Evolutionary conservation across 1,140 invertebrate genomes (phyloP).

Genomic region (Anagrus nilaparvatae): DNA sequence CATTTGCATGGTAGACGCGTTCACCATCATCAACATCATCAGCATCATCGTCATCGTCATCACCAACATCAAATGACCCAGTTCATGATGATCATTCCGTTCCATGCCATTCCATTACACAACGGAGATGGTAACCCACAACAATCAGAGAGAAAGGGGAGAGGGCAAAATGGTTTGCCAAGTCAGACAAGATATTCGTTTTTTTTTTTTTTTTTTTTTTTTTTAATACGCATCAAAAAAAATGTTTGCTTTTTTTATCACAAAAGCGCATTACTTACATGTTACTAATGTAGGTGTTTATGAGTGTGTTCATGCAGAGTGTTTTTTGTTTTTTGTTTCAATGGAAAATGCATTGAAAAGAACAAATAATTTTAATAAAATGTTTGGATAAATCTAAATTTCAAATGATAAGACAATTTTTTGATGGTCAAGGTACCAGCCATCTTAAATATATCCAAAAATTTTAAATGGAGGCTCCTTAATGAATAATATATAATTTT

Average conservation of each 20-base stretch:
- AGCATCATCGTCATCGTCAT: conserved; percentile 14
- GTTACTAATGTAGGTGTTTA: neutral
- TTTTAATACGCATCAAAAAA: conserved; percentile 19
- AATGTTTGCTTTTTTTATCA: conserved; percentile 18
- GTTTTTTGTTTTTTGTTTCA: neutral
- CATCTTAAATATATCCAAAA: no score
- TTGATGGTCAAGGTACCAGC: no score
- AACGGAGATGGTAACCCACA: conserved; percentile 56
- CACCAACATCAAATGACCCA: conserved; percentile 19
- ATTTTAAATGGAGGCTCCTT: no score
- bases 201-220: conserved; percentile 27
- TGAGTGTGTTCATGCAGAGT: neutral
- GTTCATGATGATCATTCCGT: conserved; percentile 34
- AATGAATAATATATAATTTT: no score
- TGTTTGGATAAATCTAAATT: no score
- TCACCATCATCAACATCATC: conserved; percentile 15
- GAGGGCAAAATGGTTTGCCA: conserved; percentile 66
- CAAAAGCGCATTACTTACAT: conserved; percentile 10
- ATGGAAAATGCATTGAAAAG: no score
- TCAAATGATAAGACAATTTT: no score
- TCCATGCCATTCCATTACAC: conserved; percentile 26
- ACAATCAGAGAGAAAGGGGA: conserved; percentile 69
- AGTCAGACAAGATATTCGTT: conserved; percentile 57
- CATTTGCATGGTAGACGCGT: neutral
- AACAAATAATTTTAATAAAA: no score